phyloP scores from a whole-genome alignment of 2,797 vertebrate species.

The Crocidura indochinensis region DNA sequence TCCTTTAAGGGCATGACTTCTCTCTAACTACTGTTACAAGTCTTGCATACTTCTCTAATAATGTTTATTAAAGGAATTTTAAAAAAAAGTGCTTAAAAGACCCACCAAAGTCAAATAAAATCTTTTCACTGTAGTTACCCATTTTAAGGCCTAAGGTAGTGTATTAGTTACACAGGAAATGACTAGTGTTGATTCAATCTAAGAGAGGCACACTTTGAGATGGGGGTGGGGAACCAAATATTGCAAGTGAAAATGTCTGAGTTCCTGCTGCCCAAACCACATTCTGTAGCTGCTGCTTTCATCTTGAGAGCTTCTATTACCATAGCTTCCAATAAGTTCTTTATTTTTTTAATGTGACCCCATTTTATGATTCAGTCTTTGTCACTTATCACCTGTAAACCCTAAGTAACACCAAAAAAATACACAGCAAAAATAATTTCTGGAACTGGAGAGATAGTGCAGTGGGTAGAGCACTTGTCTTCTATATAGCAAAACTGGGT shows the following conservation, averaged over 20 bases:
- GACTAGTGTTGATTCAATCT: not conserved
- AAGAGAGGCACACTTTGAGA: not conserved
- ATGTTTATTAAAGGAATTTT: not conserved
- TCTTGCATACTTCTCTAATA: not conserved
- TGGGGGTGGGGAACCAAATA: not conserved
- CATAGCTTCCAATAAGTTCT: not conserved
- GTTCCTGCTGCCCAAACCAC: not conserved
- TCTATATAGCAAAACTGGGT: too few species aligned
- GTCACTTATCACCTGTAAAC: not conserved
- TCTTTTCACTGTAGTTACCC: not conserved
- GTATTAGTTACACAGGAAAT: not conserved
- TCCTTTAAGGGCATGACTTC: not conserved
- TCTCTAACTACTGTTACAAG: not conserved
- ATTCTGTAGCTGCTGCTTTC: not conserved
- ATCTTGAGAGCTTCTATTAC: not conserved
- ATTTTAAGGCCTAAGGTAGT: not conserved
- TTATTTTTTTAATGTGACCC: conserved; percentile 1
- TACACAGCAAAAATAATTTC: not conserved
- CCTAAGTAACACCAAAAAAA: not conserved
- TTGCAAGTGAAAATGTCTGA: not conserved
- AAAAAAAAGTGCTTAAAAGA: not conserved
- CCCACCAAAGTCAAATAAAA: not conserved
- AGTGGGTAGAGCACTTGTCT: too few species aligned
- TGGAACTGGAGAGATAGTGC: too few species aligned
- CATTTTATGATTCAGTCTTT: not conserved